A percentile compares a stretch with the other conserved stretches of the same genome.
Conservation (phyloP, 2,888 invertebrate genomes). For the Digitonthophagus gazella region DNA sequence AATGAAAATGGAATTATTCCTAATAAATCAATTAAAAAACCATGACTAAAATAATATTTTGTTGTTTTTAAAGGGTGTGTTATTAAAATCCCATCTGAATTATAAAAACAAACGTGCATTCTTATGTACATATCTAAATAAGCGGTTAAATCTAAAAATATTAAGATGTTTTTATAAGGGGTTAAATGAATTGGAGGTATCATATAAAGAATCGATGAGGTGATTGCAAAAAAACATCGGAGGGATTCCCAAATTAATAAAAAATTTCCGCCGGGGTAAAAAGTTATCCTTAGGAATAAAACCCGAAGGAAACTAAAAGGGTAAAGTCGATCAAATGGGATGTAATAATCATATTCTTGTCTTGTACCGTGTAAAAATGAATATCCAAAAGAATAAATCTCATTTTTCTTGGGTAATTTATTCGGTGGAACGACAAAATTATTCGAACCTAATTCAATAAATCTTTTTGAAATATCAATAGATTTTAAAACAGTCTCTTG, state of each 20-base stretch:
- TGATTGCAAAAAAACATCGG: conserved; percentile 28
- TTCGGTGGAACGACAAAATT: conserved; percentile 1
- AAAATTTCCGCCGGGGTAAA: conserved; percentile 31
- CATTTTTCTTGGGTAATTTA: conserved; percentile 1
- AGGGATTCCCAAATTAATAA: conserved; percentile 30
- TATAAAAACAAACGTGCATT: conserved; percentile 33
- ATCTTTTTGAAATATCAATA: conserved; percentile 6
- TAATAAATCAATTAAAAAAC: conserved; percentile 30
- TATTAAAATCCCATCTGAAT: conserved; percentile 30
- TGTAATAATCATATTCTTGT: conserved; percentile 34
- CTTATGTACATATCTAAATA: conserved; percentile 32
- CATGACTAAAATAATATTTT: conserved; percentile 27
- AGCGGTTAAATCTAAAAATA: conserved; percentile 27
- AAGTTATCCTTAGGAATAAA: conserved; percentile 29
- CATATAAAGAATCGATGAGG: conserved; percentile 21
- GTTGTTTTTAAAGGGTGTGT: conserved; percentile 33
- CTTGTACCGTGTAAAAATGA: conserved; percentile 24
- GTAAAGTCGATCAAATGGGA: conserved; percentile 31
- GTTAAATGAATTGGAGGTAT: not conserved
- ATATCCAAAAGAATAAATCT: conserved; percentile 27
- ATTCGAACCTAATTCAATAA: not conserved
- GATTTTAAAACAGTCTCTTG: not conserved
- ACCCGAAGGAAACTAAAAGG: conserved; percentile 24
- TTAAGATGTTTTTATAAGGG: not conserved
- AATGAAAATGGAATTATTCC: conserved; percentile 26